phyloP scores from a whole-genome alignment of 30 jellyfish, hydroid and myxozoan genomes.

The Cassiopea xamachana region DNA sequence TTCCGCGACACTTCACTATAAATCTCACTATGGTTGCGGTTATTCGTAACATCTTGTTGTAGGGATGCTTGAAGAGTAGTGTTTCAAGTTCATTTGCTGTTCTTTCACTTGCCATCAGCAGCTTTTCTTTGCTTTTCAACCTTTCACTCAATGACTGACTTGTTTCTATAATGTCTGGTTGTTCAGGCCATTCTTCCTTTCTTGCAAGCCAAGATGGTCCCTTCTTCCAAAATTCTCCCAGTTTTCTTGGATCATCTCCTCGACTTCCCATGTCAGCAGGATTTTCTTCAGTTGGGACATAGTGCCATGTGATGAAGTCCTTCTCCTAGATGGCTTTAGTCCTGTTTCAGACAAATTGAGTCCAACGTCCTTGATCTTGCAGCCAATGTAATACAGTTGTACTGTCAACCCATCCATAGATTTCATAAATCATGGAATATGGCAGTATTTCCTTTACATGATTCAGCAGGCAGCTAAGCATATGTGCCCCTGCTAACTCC shows the following conservation, averaged over 20 bases:
- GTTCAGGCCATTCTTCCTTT: slow-evolving; percentile 34
- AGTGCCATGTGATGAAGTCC: slow-evolving; percentile 29
- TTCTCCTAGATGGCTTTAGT: slow-evolving; percentile 10
- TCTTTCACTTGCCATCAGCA: slow-evolving; percentile 7
- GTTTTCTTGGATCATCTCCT: slow-evolving; percentile 8
- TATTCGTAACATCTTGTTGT: neutral
- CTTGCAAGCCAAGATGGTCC: slow-evolving; percentile 57
- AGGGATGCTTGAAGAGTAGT: neutral
- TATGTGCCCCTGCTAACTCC: slow-evolving; percentile 71
- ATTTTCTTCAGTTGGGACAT: slow-evolving; percentile 53
- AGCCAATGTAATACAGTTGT: slow-evolving; percentile 67
- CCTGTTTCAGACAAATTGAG: slow-evolving; percentile 13
- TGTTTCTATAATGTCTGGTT: slow-evolving; percentile 4
- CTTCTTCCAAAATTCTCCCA: slow-evolving; percentile 15
- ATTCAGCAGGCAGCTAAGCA: slow-evolving; percentile 36
- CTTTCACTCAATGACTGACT: slow-evolving; percentile 8
- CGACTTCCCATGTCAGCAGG: slow-evolving; percentile 54
- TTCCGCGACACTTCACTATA: slow-evolving; percentile 47
- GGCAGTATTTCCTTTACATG: slow-evolving; percentile 16
- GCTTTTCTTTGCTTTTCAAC: slow-evolving; percentile 1
- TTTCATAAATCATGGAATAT: neutral
- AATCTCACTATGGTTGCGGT: slow-evolving; percentile 65
- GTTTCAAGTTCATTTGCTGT: neutral
- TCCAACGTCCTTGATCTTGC: slow-evolving; percentile 25
- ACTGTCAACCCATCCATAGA: slow-evolving; percentile 73